Percentiles rank a stretch among this genome's conserved stretches.
These are phyloP conservation scores for Marmota flaviventris DNA, from an alignment of 2,113 vertebrate genomes.

Conservation along the genomic window DNA sequence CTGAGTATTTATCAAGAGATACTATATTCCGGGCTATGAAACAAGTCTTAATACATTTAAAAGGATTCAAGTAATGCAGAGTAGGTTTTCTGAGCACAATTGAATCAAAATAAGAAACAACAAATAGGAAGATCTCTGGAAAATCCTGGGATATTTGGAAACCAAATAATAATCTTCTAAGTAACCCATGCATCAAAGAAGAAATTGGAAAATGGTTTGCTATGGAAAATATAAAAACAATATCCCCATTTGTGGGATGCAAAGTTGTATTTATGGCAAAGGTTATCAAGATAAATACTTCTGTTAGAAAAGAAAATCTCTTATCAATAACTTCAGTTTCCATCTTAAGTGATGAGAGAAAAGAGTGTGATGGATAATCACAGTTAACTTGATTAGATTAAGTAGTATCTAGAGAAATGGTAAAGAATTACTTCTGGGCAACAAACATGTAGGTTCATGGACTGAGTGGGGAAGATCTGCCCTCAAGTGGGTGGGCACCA, in stretches of 20 bases:
- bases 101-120: slow-evolving; percentile 24
- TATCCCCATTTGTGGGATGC: neutral
- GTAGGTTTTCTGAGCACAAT: neutral
- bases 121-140: neutral
- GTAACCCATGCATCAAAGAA: neutral
- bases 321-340: neutral
- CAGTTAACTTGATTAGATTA: neutral
- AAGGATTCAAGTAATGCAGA: neutral
- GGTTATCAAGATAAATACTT: neutral
- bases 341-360: neutral
- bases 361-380: neutral
- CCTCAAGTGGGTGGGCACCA: neutral
- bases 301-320: neutral
- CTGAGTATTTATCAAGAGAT: neutral
- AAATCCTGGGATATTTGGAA: slow-evolving; percentile 46
- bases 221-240: neutral
- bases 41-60: neutral
- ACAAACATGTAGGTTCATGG: too few relatives aligned
- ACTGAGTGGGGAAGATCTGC: neutral
- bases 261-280: neutral
- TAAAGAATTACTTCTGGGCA: neutral
- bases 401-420: neutral
- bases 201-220: slow-evolving; percentile 28
- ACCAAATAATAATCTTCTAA: slow-evolving; percentile 8
- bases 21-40: neutral